phyloP scores from a whole-genome alignment of 2,888 invertebrate genomes.

The Cordilura impudica region DNA sequence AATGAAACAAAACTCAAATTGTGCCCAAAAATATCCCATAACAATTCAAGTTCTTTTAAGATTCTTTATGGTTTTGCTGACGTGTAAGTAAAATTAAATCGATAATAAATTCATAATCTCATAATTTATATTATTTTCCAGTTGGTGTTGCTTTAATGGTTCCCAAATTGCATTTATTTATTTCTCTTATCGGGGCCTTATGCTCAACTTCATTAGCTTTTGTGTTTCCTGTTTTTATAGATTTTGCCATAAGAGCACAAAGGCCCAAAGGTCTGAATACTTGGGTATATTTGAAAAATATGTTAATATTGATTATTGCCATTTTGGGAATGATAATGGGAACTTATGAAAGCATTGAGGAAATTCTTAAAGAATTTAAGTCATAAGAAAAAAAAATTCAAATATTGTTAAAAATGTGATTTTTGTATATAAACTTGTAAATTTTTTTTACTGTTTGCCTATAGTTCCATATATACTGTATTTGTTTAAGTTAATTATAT shows the following conservation, averaged over 20 bases:
- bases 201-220: conserved; percentile 92
- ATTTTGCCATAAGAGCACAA: conserved; percentile 85
- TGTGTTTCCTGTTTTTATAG: conserved; percentile 91
- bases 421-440: conserved; percentile 21
- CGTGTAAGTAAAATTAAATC: conserved; percentile 84
- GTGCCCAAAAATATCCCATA: conserved; percentile 80
- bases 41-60: conserved; percentile 85
- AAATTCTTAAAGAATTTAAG: conserved; percentile 78
- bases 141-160: conserved; percentile 91
- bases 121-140: conserved; percentile 76
- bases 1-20: conserved; percentile 80
- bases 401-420: not conserved
- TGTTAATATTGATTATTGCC: conserved; percentile 83
- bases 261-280: conserved; percentile 79
- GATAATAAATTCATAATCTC: not conserved
- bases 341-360: conserved; percentile 84
- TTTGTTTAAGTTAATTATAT: not conserved
- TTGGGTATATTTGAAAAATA: conserved; percentile 81
- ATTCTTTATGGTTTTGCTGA: conserved; percentile 85
- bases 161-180: conserved; percentile 91
- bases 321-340: conserved; percentile 86
- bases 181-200: conserved; percentile 93
- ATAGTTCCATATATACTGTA: not conserved
- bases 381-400: not conserved
- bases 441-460: conserved; percentile 14